These are phyloP conservation scores for Parotocinclus haroldoi DNA, from an alignment of 2,797 vertebrate species.

Conservation along the genomic window DNA sequence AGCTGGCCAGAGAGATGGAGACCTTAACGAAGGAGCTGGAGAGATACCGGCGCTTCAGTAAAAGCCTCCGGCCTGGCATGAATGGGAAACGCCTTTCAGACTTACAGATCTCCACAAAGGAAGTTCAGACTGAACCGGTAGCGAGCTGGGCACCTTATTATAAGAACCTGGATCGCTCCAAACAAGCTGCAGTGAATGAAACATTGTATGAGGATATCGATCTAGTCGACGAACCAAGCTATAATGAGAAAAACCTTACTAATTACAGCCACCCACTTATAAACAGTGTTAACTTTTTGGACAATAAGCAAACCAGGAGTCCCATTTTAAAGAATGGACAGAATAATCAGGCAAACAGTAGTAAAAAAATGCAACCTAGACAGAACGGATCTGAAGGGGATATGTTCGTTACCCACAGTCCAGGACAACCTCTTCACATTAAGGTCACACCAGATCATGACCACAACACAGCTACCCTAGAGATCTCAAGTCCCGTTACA, in stretches of 20 bases:
- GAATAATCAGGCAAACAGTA: slow-evolving; percentile 71
- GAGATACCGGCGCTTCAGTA: slow-evolving; percentile 86
- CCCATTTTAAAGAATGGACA: slow-evolving; percentile 84
- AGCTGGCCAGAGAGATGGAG: slow-evolving; percentile 90
- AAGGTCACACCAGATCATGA: slow-evolving; percentile 92
- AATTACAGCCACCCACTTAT: slow-evolving; percentile 73
- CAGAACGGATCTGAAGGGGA: slow-evolving; percentile 84
- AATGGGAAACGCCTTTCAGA: slow-evolving; percentile 89
- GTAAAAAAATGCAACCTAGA: slow-evolving; percentile 78
- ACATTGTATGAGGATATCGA: slow-evolving; percentile 81
- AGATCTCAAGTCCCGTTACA: slow-evolving; percentile 87
- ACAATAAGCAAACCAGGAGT: slow-evolving; percentile 78
- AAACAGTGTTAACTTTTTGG: slow-evolving; percentile 71
- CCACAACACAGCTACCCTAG: slow-evolving; percentile 86
- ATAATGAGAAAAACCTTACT: slow-evolving; percentile 72
- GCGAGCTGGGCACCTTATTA: slow-evolving; percentile 78
- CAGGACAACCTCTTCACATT: slow-evolving; percentile 90
- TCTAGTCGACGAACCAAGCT: slow-evolving; percentile 71
- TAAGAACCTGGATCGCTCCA: slow-evolving; percentile 77
- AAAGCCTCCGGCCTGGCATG: slow-evolving; percentile 81
- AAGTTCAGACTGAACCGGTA: slow-evolving; percentile 87
- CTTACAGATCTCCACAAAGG: slow-evolving; percentile 87
- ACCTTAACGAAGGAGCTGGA: slow-evolving; percentile 87
- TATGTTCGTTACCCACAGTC: slow-evolving; percentile 85
- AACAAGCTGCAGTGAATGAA: slow-evolving; percentile 80